Conservation (phyloP, 2,797 vertebrate species). For the Parauchenoglanis ngamensis region DNA sequence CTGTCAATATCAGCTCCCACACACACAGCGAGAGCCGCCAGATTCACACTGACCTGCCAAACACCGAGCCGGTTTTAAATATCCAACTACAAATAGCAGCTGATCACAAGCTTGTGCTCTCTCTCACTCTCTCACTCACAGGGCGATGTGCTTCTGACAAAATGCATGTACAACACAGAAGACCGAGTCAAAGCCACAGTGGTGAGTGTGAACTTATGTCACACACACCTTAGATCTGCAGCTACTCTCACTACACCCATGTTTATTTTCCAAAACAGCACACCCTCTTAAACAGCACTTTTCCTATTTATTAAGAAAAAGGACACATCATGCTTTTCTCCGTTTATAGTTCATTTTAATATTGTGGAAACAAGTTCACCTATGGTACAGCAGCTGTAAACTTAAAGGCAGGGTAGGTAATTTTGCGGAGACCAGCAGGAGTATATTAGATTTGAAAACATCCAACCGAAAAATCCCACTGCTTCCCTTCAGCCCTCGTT, state of each 20-base stretch:
- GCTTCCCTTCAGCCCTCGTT: too few relatives aligned
- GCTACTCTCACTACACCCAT: neutral
- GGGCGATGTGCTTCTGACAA: conserved; percentile 84
- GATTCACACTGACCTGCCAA: conserved; percentile 53
- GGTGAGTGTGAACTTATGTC: conserved; percentile 72
- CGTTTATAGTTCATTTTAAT: neutral
- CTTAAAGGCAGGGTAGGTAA: neutral
- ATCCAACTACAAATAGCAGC: conserved; percentile 45
- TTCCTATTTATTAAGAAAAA: neutral
- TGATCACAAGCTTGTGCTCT: conserved; percentile 33
- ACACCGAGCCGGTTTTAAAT: conserved; percentile 37
- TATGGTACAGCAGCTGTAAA: too few relatives aligned
- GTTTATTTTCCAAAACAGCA: neutral
- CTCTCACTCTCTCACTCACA: conserved; percentile 55
- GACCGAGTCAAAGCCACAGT: conserved; percentile 80
- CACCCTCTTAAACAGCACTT: neutral
- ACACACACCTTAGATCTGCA: neutral
- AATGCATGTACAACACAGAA: conserved; percentile 87
- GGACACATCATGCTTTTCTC: neutral
- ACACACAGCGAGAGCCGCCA: conserved; percentile 40
- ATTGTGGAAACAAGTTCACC: too few relatives aligned
- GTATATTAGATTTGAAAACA: too few relatives aligned
- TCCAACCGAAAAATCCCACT: too few relatives aligned
- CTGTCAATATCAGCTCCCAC: conserved; percentile 52
- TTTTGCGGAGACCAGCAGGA: too few relatives aligned